A percentile compares a stretch with the other conserved stretches of the same genome.
phyloP scores from a whole-genome alignment of 2,113 vertebrate genomes.

The Nothocercus nigrocapillus region DNA sequence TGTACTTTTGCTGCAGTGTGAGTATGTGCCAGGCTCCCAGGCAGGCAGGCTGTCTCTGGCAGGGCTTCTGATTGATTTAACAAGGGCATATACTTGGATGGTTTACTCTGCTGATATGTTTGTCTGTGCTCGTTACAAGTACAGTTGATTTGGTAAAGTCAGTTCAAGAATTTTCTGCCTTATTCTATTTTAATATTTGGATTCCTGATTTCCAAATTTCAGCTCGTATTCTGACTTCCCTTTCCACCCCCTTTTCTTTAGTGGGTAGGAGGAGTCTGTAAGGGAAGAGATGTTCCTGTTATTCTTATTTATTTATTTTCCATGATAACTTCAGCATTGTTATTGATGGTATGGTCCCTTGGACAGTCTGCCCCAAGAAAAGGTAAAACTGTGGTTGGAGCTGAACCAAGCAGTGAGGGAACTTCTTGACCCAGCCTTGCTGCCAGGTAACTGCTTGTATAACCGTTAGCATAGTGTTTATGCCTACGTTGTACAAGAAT shows the following conservation, averaged over 20 bases:
- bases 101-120: not conserved
- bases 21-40: rapidly evolving
- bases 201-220: not conserved
- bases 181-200: not conserved
- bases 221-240: not conserved
- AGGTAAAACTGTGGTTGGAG: not conserved
- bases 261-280: not conserved
- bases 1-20: not conserved
- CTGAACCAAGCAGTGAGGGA: not conserved
- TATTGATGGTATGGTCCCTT: not conserved
- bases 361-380: not conserved
- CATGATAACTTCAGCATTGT: not conserved
- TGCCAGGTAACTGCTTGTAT: not conserved
- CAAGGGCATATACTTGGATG: not conserved
- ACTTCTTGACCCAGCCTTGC: not conserved
- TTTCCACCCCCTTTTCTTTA: not conserved
- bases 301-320: not conserved
- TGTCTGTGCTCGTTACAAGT: not conserved
- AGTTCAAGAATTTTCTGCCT: not conserved
- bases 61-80: not conserved
- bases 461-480: not conserved
- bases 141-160: not conserved
- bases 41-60: not conserved
- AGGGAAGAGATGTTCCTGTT: not conserved
- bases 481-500: not conserved